phyloP scores from a whole-genome alignment of 2,113 vertebrate species.

The Callorhinus ursinus region DNA sequence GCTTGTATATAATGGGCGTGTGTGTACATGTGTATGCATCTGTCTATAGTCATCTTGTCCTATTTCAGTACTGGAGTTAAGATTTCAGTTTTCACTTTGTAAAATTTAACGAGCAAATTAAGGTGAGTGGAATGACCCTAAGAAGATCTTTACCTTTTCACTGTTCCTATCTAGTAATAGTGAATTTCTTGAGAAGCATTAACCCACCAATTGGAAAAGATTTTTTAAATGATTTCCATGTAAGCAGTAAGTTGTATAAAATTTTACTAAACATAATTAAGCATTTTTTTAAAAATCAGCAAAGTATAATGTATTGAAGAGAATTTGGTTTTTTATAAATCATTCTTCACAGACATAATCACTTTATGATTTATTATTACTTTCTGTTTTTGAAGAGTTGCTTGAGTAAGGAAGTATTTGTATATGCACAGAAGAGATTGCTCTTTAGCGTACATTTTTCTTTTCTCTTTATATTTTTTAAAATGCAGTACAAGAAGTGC shows the following conservation, averaged over 20 bases:
- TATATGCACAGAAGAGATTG: background rate
- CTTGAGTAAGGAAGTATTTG: background rate
- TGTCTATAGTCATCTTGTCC: background rate
- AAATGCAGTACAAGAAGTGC: background rate
- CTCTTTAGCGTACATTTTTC: background rate
- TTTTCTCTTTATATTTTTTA: conserved; percentile 40
- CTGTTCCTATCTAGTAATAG: background rate
- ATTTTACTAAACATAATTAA: conserved; percentile 17
- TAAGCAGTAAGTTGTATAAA: conserved; percentile 6
- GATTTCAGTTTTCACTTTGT: background rate
- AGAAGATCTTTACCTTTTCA: background rate
- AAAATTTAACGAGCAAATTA: background rate
- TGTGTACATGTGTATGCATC: background rate
- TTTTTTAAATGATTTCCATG: conserved; percentile 6
- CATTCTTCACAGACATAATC: background rate
- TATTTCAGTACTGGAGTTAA: background rate
- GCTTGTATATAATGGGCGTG: background rate
- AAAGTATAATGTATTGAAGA: background rate
- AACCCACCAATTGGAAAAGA: background rate
- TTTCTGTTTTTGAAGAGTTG: background rate
- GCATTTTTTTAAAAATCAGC: conserved; percentile 8
- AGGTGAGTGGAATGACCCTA: background rate
- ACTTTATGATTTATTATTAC: conserved; percentile 13
- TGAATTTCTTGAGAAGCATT: background rate
- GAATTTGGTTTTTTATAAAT: conserved; percentile 24